Base-by-base conservation (phyloP, 2,113 vertebrate genomes). In the Phrynosoma platyrhinos region DNA sequence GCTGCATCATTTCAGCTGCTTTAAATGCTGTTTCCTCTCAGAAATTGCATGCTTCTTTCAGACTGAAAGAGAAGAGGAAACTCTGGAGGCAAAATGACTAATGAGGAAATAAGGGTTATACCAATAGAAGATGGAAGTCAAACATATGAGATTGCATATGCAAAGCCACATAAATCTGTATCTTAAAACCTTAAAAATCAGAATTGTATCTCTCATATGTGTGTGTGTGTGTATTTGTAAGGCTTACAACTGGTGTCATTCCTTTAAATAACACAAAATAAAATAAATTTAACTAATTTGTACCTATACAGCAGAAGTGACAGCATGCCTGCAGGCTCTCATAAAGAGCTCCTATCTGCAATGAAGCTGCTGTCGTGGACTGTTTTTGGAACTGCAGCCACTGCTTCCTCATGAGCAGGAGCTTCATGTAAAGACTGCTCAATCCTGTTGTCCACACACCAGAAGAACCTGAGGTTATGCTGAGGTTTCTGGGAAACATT, bases 1-100 rank as follows among this genome's bases (percentile, higher is more conserved):
- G 52, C 53, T 27, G 36, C 36, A 75, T 74, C 25, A 9, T 80
- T 88, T 87, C 4, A 12, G 79, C n/a, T 7, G 16, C 80, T 80
- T 82, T 42, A 75, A 80, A 4, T 2, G 13, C 7, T 88, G 81
- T 89, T 91, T 87, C 52, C 69, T 68, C 81, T 81, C 47, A 71
- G 9, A 85, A 55, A 32, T 55, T n/a, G 69, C 79, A 69, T 86
- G 40, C 62, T 90, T 84, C 21, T 76, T 58, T 72, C 62, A 30
- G 84, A 82, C 40, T 69, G 40, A 82, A 40, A 16, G 36, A 85
- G 58, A 18, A 53, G 23, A 36, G 13, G 42, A 87, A 84, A 84
- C 66, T 32, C 82, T 21, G 5, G 40, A 23, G 23, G 79, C 30
- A 62, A 84, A 86, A 79, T 21, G 76, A 6, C 69, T 68, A 71